Percentiles rank a stretch among this genome's conserved stretches.
These are phyloP conservation scores for Trichomalopsis sarcophagae DNA, from an alignment of 1,140 invertebrate species.

Conservation along the genomic window DNA sequence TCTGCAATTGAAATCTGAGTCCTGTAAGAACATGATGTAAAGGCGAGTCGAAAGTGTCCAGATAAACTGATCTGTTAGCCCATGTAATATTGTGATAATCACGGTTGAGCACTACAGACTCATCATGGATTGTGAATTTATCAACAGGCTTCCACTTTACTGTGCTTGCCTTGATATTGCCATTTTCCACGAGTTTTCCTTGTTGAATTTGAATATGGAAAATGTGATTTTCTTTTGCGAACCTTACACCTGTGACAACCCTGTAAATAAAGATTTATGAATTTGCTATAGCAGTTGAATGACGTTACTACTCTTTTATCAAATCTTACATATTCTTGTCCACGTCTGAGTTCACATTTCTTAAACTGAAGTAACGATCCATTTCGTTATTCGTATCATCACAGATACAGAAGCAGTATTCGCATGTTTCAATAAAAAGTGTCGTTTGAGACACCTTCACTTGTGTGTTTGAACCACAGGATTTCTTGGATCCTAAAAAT, in stretches of 20 bases:
- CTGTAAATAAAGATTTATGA: neutral
- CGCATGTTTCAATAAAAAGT: neutral
- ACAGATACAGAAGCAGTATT: constrained; percentile 2
- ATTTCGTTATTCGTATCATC: neutral
- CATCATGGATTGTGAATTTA: neutral
- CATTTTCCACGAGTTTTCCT: neutral
- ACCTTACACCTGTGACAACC: neutral
- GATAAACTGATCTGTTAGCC: neutral
- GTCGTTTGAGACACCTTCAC: no score
- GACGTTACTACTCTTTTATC: neutral
- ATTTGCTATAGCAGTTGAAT: no score
- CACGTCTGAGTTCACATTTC: neutral
- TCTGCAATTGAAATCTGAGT: neutral
- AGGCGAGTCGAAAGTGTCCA: neutral
- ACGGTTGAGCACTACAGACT: neutral
- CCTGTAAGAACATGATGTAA: neutral
- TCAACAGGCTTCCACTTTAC: neutral
- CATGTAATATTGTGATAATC: constrained; percentile 5
- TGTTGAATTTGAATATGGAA: constrained; percentile 25
- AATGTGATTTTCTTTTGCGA: neutral
- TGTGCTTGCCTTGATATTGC: neutral
- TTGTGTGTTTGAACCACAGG: no score
- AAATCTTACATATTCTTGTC: neutral
- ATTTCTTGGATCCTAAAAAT: no score
- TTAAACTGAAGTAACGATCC: constrained; percentile 4